Evolutionary conservation across 1,140 invertebrate species (phyloP).

Genomic region (Pomacea maculata): DNA sequence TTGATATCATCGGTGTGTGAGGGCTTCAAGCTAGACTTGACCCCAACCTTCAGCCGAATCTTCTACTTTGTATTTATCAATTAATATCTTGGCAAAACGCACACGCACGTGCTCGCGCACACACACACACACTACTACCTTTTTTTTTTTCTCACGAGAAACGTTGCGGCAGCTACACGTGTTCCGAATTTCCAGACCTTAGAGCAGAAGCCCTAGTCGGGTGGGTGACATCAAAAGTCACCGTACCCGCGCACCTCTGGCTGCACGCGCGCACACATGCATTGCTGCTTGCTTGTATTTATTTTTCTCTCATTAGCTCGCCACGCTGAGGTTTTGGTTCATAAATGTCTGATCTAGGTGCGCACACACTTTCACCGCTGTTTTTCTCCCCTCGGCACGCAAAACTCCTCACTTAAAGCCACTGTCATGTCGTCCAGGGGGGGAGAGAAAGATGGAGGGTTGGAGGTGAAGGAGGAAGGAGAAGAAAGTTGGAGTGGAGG

Average conservation of each 20-base stretch:
- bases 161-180: background rate
- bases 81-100: background rate
- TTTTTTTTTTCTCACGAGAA: conserved; percentile 1
- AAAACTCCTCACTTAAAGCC: no score
- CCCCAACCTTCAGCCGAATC: no score
- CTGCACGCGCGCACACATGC: background rate
- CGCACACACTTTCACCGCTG: no score
- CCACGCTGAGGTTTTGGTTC: background rate
- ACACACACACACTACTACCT: background rate
- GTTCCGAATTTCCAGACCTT: background rate
- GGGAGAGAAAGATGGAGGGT: no score
- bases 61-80: background rate
- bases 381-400: no score
- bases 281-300: background rate
- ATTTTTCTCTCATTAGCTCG: conserved; percentile 13
- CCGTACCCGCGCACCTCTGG: conserved; percentile 5
- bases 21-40: background rate
- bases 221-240: background rate
- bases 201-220: background rate
- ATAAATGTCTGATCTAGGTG: background rate
- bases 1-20: background rate
- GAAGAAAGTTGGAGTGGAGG: no score
- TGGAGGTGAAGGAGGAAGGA: no score
- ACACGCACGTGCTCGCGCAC: background rate
- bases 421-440: no score